Conservation (phyloP, 1,140 invertebrate species). For the Musca vetustissima region DNA sequence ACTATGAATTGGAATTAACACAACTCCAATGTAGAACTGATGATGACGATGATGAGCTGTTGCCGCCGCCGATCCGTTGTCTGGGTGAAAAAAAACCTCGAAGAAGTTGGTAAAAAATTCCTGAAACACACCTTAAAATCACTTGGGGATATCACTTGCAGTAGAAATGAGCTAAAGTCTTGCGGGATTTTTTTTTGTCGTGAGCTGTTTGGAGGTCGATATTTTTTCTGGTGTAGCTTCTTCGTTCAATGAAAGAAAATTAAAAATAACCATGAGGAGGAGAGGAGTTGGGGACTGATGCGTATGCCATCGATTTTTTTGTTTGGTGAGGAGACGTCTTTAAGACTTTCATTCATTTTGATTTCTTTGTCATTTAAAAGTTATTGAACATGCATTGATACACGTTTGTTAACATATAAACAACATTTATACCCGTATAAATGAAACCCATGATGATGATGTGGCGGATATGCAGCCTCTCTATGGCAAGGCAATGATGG, state of each 20-base stretch:
- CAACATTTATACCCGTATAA: conserved; percentile 31
- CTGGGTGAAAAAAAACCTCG: too few species aligned
- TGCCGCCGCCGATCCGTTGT: too few species aligned
- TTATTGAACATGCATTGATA: conserved; percentile 55
- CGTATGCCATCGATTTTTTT: background rate
- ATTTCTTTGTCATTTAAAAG: conserved; percentile 47
- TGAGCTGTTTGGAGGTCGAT: background rate
- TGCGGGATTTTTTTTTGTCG: conserved; percentile 11
- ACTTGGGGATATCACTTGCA: conserved; percentile 31
- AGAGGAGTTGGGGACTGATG: background rate
- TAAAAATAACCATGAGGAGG: conserved; percentile 23
- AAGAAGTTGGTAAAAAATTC: conserved; percentile 19
- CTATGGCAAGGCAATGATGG: too few species aligned
- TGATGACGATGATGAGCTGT: too few species aligned
- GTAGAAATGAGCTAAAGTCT: background rate
- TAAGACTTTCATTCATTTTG: conserved; percentile 29
- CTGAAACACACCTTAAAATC: conserved; percentile 33
- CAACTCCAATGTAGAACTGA: too few species aligned
- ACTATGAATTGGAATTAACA: conserved; percentile 16
- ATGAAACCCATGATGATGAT: background rate
- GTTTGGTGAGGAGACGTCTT: conserved; percentile 6
- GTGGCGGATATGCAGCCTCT: too few species aligned
- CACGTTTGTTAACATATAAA: conserved; percentile 32
- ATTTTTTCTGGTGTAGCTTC: conserved; percentile 6
- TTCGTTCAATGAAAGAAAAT: conserved; percentile 12